Evolutionary conservation across 2,113 vertebrate species (phyloP), one percentile per base, ranked within the genome.

Genomic region (Procavia capensis): DNA sequence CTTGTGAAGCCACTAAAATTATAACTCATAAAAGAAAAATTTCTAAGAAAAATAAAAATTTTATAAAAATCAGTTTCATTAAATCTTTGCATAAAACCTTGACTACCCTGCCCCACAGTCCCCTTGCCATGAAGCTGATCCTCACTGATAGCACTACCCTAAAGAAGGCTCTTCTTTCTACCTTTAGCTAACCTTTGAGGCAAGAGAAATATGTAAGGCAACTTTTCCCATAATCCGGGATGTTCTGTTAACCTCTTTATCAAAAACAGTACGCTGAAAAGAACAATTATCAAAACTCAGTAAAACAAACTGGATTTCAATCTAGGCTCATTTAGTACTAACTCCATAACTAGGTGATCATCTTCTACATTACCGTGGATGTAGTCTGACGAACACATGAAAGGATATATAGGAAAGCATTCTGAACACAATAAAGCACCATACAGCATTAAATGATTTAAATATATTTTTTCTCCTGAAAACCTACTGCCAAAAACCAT

Each of bases 1-100:
- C 6, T 47, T 89, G 34, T 76, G 92, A 84, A n/a, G 39, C 20
- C 36, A 91, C n/a, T 84, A 85, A 89, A 85, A 92, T 91, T 91
- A 85, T 27, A 91, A 94, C 9, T 39, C 82, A 29, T 45, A 39
- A 75, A 85, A 93, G n/a, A 88, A 24, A 43, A 72, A 63, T 45
- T 76, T 76, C 85, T 61, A 93, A 93, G 22, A 9, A 45, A 92
- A 90, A 61, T 57, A 29, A 90, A 45, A 2, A 2, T 74, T 3
- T 45, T 81, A n/a, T 94, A 29, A 70, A 89, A 66, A 43, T 3
- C 10, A 17, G 27, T 81, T 91, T 89, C 72, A 90, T 39, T 92
- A 88, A 84, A 86, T 79, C n/a, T 25, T 50, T 64, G 20, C 82
- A 75, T 74, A n/a, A 84, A 82, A 93, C 82, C 17, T 34, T 89